Evolutionary conservation across 2,797 vertebrate genomes (phyloP), one percentile per base, ranked within the genome.

Genomic region (Telmatherina bonti): DNA sequence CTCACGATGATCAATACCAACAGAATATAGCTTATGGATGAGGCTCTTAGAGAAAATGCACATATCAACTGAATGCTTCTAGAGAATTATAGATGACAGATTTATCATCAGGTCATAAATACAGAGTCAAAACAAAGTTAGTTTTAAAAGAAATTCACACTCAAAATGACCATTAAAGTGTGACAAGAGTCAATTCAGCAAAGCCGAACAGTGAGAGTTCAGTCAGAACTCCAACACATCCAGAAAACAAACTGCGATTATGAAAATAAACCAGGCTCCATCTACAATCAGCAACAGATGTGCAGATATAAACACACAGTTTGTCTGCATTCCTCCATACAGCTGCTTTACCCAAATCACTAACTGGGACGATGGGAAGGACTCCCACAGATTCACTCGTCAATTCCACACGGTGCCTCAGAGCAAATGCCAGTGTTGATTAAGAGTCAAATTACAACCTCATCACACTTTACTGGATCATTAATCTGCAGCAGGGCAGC

Each of bases 231-330:
- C 68, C 33, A 2, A 65, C 49, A 59, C 76, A 35, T 61, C 76
- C 66, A 76, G 29, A 70, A 81, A 89, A 83, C 74, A 87, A 85
- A 87, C 73, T 71, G 67, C 13, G 59, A 88, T 80, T 73, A 83
- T 67, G 69, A 90, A 88, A 89, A 85, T 75, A 85, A 89, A 86
- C 71, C 26, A 16, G 9, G 30, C 78, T 82, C 70, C 65, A 53
- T 66, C 70, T 74, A 70, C 76, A 77, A 89, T 86, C 82, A 68
- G 80, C 77, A 74, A 86, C 90, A 92, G 80, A 91, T 85, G 85
- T 81, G 72, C 71, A 76, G 53, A 82, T 76, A 78, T 70, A 84
- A 79, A 87, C 75, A 79, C 45, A 68, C 68, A 56, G 66, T 73
- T 76, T 79, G 67, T 64, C 74, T 82, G 67, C 80, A 80, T 81